Percentiles rank a stretch among this genome's conserved stretches.
phyloP scores from a whole-genome alignment of 2,113 vertebrate genomes.

The Hiodon tergisus region DNA sequence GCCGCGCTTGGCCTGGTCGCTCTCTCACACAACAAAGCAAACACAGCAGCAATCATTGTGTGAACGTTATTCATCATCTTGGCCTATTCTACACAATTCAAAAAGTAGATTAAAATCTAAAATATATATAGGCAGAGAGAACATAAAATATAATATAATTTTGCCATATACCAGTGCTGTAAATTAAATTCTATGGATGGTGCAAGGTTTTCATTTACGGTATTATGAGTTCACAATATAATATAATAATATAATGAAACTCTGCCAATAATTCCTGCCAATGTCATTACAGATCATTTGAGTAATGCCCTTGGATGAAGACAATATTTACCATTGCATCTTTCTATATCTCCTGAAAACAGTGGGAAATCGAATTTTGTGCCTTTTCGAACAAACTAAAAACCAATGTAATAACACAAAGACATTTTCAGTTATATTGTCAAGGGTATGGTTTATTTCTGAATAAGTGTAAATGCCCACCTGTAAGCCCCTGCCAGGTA shows the following conservation, averaged over 20 bases:
- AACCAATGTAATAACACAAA: too few relatives aligned
- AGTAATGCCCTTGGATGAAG: too few relatives aligned
- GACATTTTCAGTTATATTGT: too few relatives aligned
- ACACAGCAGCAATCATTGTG: background rate
- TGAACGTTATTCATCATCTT: conserved; percentile 15
- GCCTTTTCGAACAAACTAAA: too few relatives aligned
- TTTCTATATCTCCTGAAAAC: too few relatives aligned
- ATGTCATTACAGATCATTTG: too few relatives aligned
- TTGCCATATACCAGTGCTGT: background rate
- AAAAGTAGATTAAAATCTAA: conserved; percentile 5
- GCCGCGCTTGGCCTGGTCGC: conserved; percentile 6
- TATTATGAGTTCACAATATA: too few relatives aligned
- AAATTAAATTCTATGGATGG: background rate
- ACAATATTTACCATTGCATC: too few relatives aligned
- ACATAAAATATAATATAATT: background rate
- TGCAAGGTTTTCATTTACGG: too few relatives aligned
- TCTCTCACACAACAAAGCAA: conserved; percentile 1
- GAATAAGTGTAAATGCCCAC: background rate
- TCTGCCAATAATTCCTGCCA: too few relatives aligned
- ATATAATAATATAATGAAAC: too few relatives aligned
- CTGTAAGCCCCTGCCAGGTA: background rate
- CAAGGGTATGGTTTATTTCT: background rate
- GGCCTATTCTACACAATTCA: conserved; percentile 9
- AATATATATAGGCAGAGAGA: background rate
- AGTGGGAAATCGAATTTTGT: too few relatives aligned